phyloP scores from a whole-genome alignment of 2,888 invertebrate genomes.

The Ecdyonurus torrentis region DNA sequence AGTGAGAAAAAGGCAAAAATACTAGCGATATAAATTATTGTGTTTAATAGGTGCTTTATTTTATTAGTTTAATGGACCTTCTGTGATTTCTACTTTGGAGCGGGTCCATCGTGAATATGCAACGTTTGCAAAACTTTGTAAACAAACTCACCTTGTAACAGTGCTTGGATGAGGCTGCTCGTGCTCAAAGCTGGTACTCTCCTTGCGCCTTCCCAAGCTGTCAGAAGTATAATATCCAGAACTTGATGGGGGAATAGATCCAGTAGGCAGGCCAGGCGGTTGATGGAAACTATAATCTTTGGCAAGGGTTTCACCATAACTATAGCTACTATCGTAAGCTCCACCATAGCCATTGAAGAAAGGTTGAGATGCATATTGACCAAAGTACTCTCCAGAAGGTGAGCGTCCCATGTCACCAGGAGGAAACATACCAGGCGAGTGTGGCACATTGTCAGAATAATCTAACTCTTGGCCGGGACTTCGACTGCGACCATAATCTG shows the following conservation, averaged over 20 bases:
- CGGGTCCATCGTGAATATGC: no score
- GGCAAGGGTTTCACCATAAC: constrained; percentile 14
- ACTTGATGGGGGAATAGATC: constrained; percentile 15
- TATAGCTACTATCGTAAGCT: constrained; percentile 14
- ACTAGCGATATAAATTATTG: no score
- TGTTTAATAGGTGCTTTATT: no score
- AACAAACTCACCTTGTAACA: constrained; percentile 24
- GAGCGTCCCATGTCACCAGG: constrained; percentile 11
- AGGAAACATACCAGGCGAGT: constrained; percentile 10
- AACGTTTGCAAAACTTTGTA: no score
- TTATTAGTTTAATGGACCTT: no score
- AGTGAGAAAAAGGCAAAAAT: no score
- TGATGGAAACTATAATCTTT: constrained; percentile 27
- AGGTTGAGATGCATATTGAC: constrained; percentile 13
- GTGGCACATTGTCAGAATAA: constrained; percentile 4
- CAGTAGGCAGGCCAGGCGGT: constrained; percentile 12
- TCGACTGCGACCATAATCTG: constrained; percentile 15
- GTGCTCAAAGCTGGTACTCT: constrained; percentile 42
- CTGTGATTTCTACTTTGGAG: no score
- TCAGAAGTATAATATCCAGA: constrained; percentile 24
- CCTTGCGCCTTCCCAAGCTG: constrained; percentile 30
- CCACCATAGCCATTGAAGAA: constrained; percentile 16
- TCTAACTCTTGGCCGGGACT: constrained; percentile 18
- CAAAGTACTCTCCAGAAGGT: constrained; percentile 13
- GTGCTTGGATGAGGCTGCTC: constrained; percentile 35